These are phyloP conservation scores for Protosalanx chinensis DNA, from an alignment of 2,797 vertebrate genomes.

Conservation along the genomic window DNA sequence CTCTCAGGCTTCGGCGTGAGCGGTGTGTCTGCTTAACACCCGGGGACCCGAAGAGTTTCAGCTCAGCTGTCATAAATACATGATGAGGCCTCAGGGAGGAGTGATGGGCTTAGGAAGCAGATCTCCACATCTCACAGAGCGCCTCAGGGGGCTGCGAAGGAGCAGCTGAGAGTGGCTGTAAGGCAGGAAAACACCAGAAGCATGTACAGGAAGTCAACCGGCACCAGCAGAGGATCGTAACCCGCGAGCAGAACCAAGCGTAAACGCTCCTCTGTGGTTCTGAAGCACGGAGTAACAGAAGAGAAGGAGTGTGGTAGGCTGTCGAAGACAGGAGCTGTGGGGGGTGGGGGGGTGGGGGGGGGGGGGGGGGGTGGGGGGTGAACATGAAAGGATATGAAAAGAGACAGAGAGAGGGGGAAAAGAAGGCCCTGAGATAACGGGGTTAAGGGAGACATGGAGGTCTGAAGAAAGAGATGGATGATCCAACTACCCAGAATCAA, in stretches of 20 bases:
- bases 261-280: too few species aligned
- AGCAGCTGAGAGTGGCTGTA: not conserved
- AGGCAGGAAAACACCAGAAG: not conserved
- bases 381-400: conserved; percentile 24
- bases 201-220: not conserved
- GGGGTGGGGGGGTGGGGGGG: not conserved
- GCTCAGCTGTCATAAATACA: not conserved
- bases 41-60: not conserved
- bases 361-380: conserved; percentile 6
- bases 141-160: not conserved
- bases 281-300: not conserved
- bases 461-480: not conserved
- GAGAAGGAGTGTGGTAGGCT: not conserved
- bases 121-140: not conserved
- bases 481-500: conserved; percentile 23
- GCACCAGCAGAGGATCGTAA: not conserved
- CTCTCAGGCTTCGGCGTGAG: not conserved
- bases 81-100: not conserved
- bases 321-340: not conserved
- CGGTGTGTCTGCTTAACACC: not conserved
- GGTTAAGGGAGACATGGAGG: not conserved
- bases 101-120: not conserved
- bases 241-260: not conserved
- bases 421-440: not conserved
- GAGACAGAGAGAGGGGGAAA: not conserved